These are phyloP conservation scores for Uropsilus gracilis DNA, from an alignment of 2,113 vertebrate species.

Conservation along the genomic window DNA sequence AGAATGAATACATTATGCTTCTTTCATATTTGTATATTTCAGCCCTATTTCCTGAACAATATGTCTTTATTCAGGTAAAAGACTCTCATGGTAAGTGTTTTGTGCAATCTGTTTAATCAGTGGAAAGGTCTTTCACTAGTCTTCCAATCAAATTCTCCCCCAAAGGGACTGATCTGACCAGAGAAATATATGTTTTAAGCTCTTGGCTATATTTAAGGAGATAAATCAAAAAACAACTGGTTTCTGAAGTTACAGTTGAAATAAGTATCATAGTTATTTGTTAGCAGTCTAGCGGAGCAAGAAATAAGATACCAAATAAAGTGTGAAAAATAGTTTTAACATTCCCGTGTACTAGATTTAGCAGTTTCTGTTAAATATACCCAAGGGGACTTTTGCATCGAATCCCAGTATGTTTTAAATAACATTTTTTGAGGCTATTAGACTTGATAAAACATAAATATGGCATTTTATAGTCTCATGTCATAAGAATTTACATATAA, in stretches of 20 bases:
- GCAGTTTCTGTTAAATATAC: conserved; percentile 29
- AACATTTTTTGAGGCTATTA: conserved; percentile 20
- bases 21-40: neutral
- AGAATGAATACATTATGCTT: neutral
- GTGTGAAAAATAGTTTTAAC: conserved; percentile 74
- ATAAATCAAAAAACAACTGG: conserved; percentile 62
- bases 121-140: conserved; percentile 15
- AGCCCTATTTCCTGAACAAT: neutral
- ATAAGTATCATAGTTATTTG: conserved; percentile 59
- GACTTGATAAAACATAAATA: conserved; percentile 16
- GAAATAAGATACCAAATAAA: conserved; percentile 71
- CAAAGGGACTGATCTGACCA: conserved; percentile 18
- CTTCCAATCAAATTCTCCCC: neutral
- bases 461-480: neutral
- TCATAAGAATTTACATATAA: neutral
- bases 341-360: conserved; percentile 43
- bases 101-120: neutral
- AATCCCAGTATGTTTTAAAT: conserved; percentile 28
- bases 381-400: neutral
- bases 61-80: neutral
- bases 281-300: conserved; percentile 73
- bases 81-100: neutral
- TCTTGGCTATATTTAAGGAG: conserved; percentile 31
- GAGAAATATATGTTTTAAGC: conserved; percentile 24
- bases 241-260: conserved; percentile 63